These are phyloP conservation scores for Drosophila nr. medialis DNA, from an alignment of 2,888 invertebrate species.

Conservation along the genomic window DNA sequence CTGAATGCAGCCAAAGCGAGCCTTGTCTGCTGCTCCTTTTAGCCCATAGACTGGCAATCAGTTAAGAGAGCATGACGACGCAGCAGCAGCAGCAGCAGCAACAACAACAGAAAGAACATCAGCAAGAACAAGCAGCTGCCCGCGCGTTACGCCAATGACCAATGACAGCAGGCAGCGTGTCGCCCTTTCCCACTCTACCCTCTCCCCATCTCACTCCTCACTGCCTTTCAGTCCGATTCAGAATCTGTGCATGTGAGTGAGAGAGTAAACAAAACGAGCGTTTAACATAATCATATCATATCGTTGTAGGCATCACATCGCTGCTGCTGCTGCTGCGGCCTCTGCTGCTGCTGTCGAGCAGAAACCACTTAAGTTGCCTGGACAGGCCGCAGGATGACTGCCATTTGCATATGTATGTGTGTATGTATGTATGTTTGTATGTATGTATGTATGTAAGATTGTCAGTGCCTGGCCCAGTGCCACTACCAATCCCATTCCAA, in stretches of 20 bases:
- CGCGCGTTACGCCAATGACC: slow-evolving; percentile 75
- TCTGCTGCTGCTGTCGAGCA: slow-evolving; percentile 46
- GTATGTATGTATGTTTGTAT: neutral
- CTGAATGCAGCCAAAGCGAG: slow-evolving; percentile 65
- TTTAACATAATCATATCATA: slow-evolving; percentile 82
- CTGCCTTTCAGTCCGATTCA: slow-evolving; percentile 28
- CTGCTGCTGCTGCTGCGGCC: slow-evolving; percentile 38
- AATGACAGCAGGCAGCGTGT: slow-evolving; percentile 63
- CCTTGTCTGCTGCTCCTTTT: slow-evolving; percentile 72
- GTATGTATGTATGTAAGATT: neutral
- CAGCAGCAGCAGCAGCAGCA: slow-evolving; percentile 31
- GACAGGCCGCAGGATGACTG: slow-evolving; percentile 66
- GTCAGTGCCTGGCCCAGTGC: slow-evolving; percentile 7
- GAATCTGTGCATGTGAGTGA: slow-evolving; percentile 38
- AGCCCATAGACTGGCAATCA: slow-evolving; percentile 75
- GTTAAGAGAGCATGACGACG: slow-evolving; percentile 79
- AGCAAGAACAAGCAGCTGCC: slow-evolving; percentile 57
- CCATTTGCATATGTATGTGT: slow-evolving; percentile 76
- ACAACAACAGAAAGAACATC: slow-evolving; percentile 11
- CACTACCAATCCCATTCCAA: slow-evolving; percentile 14
- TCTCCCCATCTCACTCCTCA: slow-evolving; percentile 10
- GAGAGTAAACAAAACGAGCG: slow-evolving; percentile 79
- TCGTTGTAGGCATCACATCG: slow-evolving; percentile 78
- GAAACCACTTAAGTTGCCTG: slow-evolving; percentile 78
- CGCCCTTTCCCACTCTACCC: slow-evolving; percentile 27